These are phyloP conservation scores for Cremastobaeus sp. DNA, from an alignment of 2,888 invertebrate species.

Conservation along the genomic window DNA sequence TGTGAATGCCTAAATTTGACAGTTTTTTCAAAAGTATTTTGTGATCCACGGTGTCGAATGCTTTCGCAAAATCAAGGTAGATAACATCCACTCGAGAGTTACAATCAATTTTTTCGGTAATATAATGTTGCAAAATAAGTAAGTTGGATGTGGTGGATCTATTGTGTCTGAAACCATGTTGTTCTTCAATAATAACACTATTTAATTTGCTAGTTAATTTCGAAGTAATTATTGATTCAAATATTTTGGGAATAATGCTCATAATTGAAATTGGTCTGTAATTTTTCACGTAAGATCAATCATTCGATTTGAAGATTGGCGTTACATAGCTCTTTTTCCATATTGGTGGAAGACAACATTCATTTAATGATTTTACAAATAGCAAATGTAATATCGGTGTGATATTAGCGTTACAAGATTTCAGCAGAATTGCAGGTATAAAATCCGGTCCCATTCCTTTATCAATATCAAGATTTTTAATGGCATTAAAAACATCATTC, in stretches of 20 bases:
- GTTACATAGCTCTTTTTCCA: conserved; percentile 6
- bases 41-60: too few relatives aligned
- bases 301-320: neutral
- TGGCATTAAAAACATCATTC: neutral
- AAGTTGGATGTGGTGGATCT: neutral
- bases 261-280: conserved; percentile 6
- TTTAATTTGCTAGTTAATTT: neutral
- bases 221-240: neutral
- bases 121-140: neutral
- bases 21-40: too few relatives aligned
- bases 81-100: too few relatives aligned
- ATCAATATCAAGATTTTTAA: too few relatives aligned
- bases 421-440: neutral
- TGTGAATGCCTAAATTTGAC: too few relatives aligned
- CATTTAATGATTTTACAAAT: neutral
- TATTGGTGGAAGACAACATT: neutral
- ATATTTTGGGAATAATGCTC: conserved; percentile 3
- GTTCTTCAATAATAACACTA: conserved; percentile 2
- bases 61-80: too few relatives aligned
- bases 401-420: neutral
- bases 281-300: neutral
- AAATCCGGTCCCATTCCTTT: neutral
- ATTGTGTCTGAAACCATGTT: conserved; percentile 3
- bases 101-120: too few relatives aligned
- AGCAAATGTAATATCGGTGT: too few relatives aligned